Percentiles rank a stretch among this genome's conserved stretches.
These are phyloP conservation scores for Dipus sagitta DNA, from an alignment of 2,797 vertebrate genomes.

Conservation along the genomic window DNA sequence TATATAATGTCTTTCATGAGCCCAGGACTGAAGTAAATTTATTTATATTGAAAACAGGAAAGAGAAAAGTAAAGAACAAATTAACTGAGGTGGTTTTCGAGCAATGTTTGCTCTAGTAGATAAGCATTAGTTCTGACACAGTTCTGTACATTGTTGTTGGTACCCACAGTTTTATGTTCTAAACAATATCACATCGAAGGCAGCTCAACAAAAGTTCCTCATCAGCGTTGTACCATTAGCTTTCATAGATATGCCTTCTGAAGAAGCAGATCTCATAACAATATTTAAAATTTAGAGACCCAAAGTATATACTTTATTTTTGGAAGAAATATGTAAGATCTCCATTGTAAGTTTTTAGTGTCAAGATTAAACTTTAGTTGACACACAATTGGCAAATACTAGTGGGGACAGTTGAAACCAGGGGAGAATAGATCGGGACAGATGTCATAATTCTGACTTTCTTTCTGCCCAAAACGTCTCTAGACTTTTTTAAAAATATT, in stretches of 20 bases:
- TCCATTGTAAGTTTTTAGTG: background rate
- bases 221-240: background rate
- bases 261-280: background rate
- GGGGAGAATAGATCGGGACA: background rate
- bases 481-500: too few species aligned
- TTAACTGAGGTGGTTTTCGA: background rate
- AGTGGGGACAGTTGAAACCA: background rate
- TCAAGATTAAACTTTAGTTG: background rate
- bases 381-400: background rate
- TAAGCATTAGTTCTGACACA: background rate
- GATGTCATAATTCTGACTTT: background rate
- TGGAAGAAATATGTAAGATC: background rate
- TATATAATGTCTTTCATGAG: conserved; percentile 42
- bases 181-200: background rate
- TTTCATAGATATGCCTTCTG: conserved; percentile 3
- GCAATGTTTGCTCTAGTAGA: background rate
- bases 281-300: background rate
- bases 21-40: background rate
- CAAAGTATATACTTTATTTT: background rate
- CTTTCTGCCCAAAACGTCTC: background rate
- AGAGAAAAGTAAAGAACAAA: background rate
- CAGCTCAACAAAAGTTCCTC: background rate
- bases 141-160: background rate
- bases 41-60: background rate
- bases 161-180: background rate